Percentiles rank a stretch among this genome's conserved stretches.
These are phyloP conservation scores for Peromyscus californicus DNA, from an alignment of 2,113 vertebrate genomes.

Conservation along the genomic window DNA sequence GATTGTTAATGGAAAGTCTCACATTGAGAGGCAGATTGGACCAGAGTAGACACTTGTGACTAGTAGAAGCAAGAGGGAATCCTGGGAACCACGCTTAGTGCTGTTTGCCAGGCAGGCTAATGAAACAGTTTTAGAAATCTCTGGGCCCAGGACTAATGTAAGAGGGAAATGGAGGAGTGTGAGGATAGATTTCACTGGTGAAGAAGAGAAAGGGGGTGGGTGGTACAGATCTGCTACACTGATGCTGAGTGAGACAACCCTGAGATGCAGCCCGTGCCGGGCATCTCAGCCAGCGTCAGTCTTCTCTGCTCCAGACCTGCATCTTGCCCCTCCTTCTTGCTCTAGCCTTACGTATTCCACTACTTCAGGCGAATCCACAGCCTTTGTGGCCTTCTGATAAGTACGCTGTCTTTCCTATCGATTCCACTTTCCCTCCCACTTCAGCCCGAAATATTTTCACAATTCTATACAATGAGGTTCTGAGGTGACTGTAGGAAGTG, in stretches of 20 bases:
- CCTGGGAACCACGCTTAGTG: not conserved
- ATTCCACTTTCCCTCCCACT: not conserved
- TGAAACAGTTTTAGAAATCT: slow-evolving; percentile 58
- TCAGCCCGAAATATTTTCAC: not conserved
- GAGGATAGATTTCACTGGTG: slow-evolving; percentile 16
- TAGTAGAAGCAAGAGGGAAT: not conserved
- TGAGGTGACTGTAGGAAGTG: not conserved
- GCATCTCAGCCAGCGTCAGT: not conserved
- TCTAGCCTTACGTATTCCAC: not conserved
- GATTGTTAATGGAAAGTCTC: not conserved
- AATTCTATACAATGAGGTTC: not conserved
- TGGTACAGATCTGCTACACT: slow-evolving; percentile 38
- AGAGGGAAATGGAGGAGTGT: slow-evolving; percentile 51
- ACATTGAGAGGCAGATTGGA: not conserved
- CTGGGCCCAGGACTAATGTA: slow-evolving; percentile 55
- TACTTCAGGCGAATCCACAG: not conserved
- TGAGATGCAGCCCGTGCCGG: not conserved
- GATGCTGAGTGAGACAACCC: slow-evolving; percentile 2
- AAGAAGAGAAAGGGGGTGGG: slow-evolving; percentile 48
- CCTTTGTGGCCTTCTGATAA: not conserved
- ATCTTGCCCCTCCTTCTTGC: not conserved
- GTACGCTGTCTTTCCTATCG: not conserved
- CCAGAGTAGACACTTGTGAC: not conserved
- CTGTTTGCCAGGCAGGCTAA: not conserved
- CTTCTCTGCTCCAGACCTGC: not conserved